Conservation (phyloP, 2,113 vertebrate genomes). For the Rhynchomys soricoides region DNA sequence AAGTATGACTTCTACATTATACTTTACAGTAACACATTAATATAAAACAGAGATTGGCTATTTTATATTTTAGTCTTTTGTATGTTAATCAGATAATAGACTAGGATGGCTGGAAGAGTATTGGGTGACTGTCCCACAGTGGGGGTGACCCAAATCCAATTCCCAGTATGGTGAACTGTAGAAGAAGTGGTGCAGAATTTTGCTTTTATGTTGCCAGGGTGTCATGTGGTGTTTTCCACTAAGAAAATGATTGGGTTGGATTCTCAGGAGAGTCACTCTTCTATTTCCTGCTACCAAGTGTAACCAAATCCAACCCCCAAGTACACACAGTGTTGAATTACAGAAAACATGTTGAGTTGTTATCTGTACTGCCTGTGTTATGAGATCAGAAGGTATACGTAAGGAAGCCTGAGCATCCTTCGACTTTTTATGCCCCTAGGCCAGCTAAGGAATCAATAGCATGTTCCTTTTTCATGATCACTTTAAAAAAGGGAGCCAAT, state of each 20-base stretch:
- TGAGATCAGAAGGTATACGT: constrained; percentile 44
- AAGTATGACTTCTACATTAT: not conserved
- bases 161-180: not conserved
- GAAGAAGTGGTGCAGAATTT: not conserved
- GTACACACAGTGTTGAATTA: not conserved
- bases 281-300: not conserved
- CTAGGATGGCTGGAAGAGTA: not conserved
- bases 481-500: constrained; percentile 26
- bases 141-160: not conserved
- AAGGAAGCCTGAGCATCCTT: not conserved
- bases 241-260: not conserved
- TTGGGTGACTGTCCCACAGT: not conserved
- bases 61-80: not conserved
- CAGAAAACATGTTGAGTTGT: not conserved
- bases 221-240: not conserved
- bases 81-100: not conserved
- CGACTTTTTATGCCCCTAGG: not conserved
- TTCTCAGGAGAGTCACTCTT: not conserved
- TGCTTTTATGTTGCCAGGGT: not conserved
- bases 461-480: not conserved
- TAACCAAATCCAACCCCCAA: not conserved
- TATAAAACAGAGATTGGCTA: not conserved
- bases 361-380: not conserved
- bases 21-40: not conserved
- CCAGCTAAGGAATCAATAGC: constrained; percentile 18